phyloP scores from a whole-genome alignment of 2,888 invertebrate species.

The Furcula furcula region DNA sequence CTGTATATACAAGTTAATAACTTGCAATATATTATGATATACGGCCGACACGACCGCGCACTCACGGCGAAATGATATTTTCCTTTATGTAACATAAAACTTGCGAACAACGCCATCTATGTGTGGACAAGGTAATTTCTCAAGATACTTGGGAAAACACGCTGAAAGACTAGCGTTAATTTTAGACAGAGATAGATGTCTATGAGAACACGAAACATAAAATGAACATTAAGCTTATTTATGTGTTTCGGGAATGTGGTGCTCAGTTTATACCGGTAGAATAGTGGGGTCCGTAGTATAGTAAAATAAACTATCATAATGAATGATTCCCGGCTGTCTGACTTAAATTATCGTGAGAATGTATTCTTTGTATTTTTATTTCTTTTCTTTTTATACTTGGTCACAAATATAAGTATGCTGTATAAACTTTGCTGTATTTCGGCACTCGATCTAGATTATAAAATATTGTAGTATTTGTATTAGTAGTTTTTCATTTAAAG shows the following conservation, averaged over 20 bases:
- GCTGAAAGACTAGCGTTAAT: slow-evolving; percentile 55
- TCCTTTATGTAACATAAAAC: slow-evolving; percentile 33
- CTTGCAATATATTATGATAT: slow-evolving; percentile 42
- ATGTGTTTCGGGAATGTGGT: slow-evolving; percentile 46
- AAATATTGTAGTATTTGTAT: too few species aligned
- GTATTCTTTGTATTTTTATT: too few species aligned
- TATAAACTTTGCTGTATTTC: too few species aligned
- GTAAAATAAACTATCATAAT: slow-evolving; percentile 23
- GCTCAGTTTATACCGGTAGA: slow-evolving; percentile 20
- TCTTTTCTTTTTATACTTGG: too few species aligned
- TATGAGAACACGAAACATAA: slow-evolving; percentile 43
- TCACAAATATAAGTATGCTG: too few species aligned
- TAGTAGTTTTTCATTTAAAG: too few species aligned
- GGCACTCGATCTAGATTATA: too few species aligned
- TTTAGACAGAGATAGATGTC: slow-evolving; percentile 58
- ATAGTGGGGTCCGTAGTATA: slow-evolving; percentile 7
- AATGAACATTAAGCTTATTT: slow-evolving; percentile 59
- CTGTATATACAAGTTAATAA: slow-evolving; percentile 28
- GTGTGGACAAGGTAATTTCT: slow-evolving; percentile 48
- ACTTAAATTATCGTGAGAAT: too few species aligned
- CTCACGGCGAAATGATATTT: slow-evolving; percentile 45
- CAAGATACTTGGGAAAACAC: slow-evolving; percentile 52
- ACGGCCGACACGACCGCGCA: slow-evolving; percentile 47
- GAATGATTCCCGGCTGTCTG: too few species aligned
- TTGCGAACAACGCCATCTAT: slow-evolving; percentile 20